phyloP scores from a whole-genome alignment of 1,140 invertebrate genomes.

The Musca vetustissima region DNA sequence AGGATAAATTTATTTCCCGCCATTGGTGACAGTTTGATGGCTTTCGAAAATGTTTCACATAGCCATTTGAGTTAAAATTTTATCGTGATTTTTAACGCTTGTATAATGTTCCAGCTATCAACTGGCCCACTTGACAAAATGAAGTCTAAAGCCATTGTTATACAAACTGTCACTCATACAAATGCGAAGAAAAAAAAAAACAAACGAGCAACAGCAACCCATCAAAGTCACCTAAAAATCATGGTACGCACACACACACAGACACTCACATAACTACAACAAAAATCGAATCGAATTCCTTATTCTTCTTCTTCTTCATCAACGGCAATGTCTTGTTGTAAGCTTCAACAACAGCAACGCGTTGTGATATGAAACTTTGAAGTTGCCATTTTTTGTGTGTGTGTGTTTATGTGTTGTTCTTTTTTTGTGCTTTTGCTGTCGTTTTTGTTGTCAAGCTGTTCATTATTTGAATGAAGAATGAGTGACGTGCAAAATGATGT shows the following conservation, averaged over 20 bases:
- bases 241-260: background rate
- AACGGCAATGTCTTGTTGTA: background rate
- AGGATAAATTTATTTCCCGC: background rate
- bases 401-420: no score
- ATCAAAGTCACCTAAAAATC: no score
- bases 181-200: no score
- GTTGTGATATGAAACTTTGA: background rate
- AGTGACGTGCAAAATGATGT: slow-evolving; percentile 26
- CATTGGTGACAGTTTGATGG: slow-evolving; percentile 21
- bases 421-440: background rate
- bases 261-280: no score
- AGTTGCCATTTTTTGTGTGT: slow-evolving; percentile 9
- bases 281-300: no score
- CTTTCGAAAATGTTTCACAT: background rate
- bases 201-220: no score
- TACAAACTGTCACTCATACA: no score
- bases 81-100: no score
- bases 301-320: no score
- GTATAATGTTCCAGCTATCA: no score
- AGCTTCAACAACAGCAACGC: no score
- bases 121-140: slow-evolving; percentile 18
- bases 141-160: no score
- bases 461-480: slow-evolving; percentile 20
- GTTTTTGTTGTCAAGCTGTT: background rate
- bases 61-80: background rate